phyloP scores from a whole-genome alignment of 2,113 vertebrate genomes.

The Calcarius ornatus region DNA sequence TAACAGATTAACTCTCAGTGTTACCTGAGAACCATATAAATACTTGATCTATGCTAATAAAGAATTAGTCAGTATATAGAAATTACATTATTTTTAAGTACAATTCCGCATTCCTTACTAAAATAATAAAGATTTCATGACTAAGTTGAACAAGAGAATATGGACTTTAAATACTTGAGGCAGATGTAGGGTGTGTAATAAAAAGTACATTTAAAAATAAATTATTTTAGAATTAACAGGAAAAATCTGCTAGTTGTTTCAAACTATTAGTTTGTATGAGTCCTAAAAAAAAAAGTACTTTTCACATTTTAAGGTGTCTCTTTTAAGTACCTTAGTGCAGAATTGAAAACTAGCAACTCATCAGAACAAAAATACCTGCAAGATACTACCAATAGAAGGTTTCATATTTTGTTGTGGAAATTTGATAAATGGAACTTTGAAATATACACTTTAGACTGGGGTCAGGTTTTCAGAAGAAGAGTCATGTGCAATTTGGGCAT shows the following conservation, averaged over 20 bases:
- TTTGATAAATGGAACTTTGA: neutral
- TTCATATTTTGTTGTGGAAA: neutral
- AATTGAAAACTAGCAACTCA: neutral
- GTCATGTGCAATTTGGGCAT: neutral
- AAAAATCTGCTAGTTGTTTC: neutral
- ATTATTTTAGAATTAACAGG: neutral
- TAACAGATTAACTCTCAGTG: neutral
- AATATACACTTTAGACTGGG: neutral
- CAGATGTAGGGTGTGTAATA: neutral
- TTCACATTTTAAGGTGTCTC: neutral
- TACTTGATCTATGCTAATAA: neutral
- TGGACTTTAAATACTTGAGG: neutral
- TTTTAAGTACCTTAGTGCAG: neutral
- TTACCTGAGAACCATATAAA: neutral
- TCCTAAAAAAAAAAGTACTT: neutral
- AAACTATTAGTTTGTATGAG: neutral
- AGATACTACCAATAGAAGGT: neutral
- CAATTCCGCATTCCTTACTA: neutral
- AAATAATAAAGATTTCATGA: neutral
- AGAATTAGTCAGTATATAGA: neutral
- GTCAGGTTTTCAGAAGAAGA: neutral
- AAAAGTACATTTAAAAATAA: neutral
- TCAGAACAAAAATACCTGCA: neutral
- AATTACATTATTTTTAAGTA: neutral
- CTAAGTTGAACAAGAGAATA: neutral